Evolutionary conservation across 2,888 invertebrate genomes (phyloP), one percentile per base, ranked within the genome.

Genomic region (Patella depressa): DNA sequence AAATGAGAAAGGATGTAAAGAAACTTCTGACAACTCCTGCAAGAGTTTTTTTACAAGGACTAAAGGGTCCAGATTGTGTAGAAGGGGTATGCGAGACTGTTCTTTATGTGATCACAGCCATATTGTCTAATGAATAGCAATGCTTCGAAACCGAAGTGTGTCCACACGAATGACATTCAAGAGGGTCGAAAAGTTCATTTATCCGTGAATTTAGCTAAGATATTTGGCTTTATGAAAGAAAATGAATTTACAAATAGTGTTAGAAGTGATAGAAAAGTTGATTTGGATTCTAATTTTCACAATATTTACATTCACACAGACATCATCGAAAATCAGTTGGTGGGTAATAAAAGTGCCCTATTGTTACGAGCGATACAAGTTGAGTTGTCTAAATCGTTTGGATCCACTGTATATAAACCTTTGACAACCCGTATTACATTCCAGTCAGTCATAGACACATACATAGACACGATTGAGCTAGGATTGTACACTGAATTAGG

Each of bases 21-120:
- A 3, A 45, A 45, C 1, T 0, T n/a, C n/a, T n/a, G n/a, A n/a
- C 84, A 4, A 81, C 80, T 5, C 77, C 74, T 59, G 78, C 71
- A 17, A 34, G 34, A 4, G 4, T 4, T 34, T 34, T 34, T 34
- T n/a, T 19, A 65, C 65, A 7, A 34, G 34, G 7, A 0, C 5
- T 34, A 34, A 34, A 7, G 34, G 7, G 34, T 5, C 34, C 34
- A 34, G 7, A 34, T 0, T 34, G 34, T 5, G 34, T 5, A 4
- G 34, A 34, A 5, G 7, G 0, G 5, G 4, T 5, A 0, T 34
- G 34, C 5, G 34, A 34, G 34, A 7, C 34, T 34, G 7, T 34
- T 34, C 34, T 34, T 34, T 34, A 45, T 9, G 9, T 1, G 45
- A 9, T 45, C 45, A 45, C 45, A 5, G 45, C 5, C 1, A 45